phyloP scores from a whole-genome alignment of 2,797 vertebrate genomes.

The Florisuga fusca region DNA sequence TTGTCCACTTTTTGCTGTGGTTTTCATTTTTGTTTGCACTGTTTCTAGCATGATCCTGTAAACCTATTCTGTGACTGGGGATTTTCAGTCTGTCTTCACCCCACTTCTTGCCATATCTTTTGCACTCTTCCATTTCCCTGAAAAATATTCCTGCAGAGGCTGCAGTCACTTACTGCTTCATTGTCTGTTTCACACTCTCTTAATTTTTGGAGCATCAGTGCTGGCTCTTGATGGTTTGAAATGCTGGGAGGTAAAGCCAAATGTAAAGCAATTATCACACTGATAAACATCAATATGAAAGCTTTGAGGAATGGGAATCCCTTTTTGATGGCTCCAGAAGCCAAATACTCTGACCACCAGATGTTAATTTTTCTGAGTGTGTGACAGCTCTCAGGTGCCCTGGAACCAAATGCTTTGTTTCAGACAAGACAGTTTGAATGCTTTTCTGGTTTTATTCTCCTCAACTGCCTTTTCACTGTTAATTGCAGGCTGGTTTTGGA shows the following conservation, averaged over 20 bases:
- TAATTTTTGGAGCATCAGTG: neutral
- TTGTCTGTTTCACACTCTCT: neutral
- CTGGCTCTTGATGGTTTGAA: neutral
- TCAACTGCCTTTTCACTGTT: neutral
- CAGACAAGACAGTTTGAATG: neutral
- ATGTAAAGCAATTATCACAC: neutral
- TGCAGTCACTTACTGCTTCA: neutral
- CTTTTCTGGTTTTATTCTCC: neutral
- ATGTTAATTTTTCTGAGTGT: neutral
- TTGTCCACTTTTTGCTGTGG: neutral
- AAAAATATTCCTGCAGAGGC: neutral
- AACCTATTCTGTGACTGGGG: neutral
- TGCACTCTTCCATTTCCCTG: neutral
- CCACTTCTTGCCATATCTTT: neutral
- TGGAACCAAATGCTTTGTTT: neutral
- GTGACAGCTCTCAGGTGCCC: neutral
- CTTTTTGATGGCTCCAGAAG: neutral
- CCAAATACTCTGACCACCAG: neutral
- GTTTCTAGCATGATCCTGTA: fast-evolving
- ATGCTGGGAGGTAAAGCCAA: neutral
- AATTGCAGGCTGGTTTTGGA: neutral
- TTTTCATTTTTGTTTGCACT: neutral
- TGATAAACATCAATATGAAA: neutral
- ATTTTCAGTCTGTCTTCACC: neutral
- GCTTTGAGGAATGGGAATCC: neutral